Conservation (phyloP, 2,797 vertebrate genomes). For the Rhabdomys pumilio region DNA sequence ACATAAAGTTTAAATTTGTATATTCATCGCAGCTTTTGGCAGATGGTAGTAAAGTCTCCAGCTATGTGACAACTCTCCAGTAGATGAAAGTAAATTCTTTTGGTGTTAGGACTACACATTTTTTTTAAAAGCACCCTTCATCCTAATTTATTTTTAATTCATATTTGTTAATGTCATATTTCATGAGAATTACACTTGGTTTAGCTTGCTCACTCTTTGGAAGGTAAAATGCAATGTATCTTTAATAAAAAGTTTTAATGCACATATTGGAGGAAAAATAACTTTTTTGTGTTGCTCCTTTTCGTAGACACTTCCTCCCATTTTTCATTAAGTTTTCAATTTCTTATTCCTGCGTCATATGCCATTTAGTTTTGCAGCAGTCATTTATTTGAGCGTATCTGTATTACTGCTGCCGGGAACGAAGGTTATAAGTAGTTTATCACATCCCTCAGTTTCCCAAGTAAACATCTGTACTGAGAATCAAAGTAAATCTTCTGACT, state of each 20-base stretch:
- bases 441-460: background rate
- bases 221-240: constrained; percentile 29
- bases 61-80: constrained; percentile 10
- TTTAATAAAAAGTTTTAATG: constrained; percentile 35
- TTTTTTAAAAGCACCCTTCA: constrained; percentile 1
- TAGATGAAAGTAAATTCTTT: constrained; percentile 44
- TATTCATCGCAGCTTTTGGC: constrained; percentile 10
- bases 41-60: constrained; percentile 45
- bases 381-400: constrained; percentile 18
- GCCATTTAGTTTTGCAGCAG: background rate
- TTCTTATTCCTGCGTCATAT: background rate
- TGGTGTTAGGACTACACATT: background rate
- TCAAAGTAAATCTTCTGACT: constrained; percentile 22
- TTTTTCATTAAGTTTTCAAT: constrained; percentile 54
- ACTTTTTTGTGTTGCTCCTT: background rate
- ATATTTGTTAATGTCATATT: constrained; percentile 61
- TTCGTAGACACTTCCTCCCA: background rate
- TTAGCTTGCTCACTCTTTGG: constrained; percentile 45
- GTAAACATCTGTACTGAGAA: background rate
- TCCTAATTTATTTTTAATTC: constrained; percentile 67
- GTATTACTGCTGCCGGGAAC: constrained; percentile 5
- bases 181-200: constrained; percentile 21
- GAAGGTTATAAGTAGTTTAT: background rate
- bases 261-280: constrained; percentile 13
- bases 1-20: constrained; percentile 58